Evolutionary conservation across 2,113 vertebrate species (phyloP).

Genomic region (Octodon degus): DNA sequence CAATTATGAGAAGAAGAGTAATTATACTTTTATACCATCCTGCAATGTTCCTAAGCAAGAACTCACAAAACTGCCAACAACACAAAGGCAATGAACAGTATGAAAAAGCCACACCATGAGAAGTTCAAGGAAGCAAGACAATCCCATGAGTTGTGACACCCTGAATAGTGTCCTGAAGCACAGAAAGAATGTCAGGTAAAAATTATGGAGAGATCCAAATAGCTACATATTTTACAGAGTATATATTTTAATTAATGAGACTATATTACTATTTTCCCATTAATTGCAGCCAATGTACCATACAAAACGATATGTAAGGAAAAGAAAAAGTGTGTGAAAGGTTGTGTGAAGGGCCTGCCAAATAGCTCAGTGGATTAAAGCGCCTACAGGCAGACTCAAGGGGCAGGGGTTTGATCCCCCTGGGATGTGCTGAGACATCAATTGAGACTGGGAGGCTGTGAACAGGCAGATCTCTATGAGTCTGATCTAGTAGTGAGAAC

Average conservation of each 20-base stretch:
- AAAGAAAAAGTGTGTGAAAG: background rate
- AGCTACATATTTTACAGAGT: background rate
- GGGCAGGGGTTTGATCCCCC: too few species aligned
- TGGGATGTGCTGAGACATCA: too few species aligned
- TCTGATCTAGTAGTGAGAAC: too few species aligned
- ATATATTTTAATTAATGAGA: background rate
- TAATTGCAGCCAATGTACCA: background rate
- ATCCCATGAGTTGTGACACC: too few species aligned
- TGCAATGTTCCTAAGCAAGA: background rate
- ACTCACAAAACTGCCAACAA: background rate
- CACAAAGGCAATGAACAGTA: background rate
- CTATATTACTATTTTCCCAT: background rate
- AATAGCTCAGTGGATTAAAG: too few species aligned
- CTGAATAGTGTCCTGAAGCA: background rate
- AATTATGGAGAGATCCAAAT: background rate
- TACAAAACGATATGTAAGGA: background rate
- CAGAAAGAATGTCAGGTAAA: background rate
- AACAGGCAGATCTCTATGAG: too few species aligned
- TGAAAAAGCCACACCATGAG: background rate
- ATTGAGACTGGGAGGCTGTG: too few species aligned
- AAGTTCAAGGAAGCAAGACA: background rate
- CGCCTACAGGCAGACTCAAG: too few species aligned
- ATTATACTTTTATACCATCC: background rate
- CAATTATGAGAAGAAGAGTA: background rate
- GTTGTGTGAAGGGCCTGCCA: background rate